Evolutionary conservation across 2,113 vertebrate species (phyloP).

Genomic region (Scytalopus superciliaris): DNA sequence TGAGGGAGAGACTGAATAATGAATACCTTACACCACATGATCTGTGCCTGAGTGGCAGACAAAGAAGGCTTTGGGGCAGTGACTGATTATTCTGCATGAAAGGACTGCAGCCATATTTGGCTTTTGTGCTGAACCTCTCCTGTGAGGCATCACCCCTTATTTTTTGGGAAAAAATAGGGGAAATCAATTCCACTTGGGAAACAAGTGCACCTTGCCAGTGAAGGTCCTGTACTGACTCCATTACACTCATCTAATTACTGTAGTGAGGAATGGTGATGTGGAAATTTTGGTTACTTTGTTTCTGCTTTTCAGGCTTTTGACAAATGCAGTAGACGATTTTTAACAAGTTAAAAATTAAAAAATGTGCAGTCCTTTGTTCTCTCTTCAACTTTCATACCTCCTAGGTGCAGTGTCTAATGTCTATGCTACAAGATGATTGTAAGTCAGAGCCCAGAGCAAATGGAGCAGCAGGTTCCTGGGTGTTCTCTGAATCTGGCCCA

Average conservation of each 20-base stretch:
- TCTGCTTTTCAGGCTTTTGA: background rate
- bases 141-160: accelerated
- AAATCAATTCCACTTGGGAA: background rate
- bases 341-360: background rate
- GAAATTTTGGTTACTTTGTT: background rate
- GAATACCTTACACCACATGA: constrained; percentile 62
- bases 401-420: background rate
- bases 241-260: background rate
- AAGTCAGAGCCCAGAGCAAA: background rate
- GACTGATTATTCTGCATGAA: background rate
- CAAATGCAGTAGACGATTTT: background rate
- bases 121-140: background rate
- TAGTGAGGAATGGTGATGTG: background rate
- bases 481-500: background rate
- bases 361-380: background rate
- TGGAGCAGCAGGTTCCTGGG: background rate
- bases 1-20: background rate
- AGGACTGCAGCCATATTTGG: background rate
- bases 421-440: background rate
- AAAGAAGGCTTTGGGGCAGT: constrained; percentile 43
- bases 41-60: constrained; percentile 58
- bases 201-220: background rate
- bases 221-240: background rate
- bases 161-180: background rate
- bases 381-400: background rate